Conservation (phyloP, 2,888 invertebrate species). For the Halictus quadricinctus region DNA sequence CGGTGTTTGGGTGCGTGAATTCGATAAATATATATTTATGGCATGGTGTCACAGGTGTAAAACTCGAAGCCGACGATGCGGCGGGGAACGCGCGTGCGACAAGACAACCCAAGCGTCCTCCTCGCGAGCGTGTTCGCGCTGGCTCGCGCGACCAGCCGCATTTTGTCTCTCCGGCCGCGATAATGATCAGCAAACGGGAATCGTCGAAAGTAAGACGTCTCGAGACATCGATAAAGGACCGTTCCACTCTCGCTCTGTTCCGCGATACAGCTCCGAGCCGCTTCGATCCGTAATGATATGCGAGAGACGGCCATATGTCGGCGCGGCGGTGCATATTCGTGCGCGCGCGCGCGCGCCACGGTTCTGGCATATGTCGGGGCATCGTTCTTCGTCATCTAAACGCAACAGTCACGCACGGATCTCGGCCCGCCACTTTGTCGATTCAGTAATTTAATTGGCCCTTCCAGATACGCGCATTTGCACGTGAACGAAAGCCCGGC, state of each 20-base stretch:
- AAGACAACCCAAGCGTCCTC: neutral
- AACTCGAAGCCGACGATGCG: neutral
- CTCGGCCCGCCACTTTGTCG: slow-evolving; percentile 17
- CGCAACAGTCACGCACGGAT: slow-evolving; percentile 74
- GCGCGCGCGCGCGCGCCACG: slow-evolving; percentile 35
- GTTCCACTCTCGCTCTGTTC: slow-evolving; percentile 9
- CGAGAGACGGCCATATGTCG: slow-evolving; percentile 61
- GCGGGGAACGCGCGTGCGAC: slow-evolving; percentile 11
- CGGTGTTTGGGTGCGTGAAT: slow-evolving; percentile 54
- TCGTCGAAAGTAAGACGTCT: slow-evolving; percentile 48
- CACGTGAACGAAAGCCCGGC: slow-evolving; percentile 9
- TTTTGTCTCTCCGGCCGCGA: slow-evolving; percentile 37
- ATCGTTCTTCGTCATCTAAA: slow-evolving; percentile 68
- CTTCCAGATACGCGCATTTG: slow-evolving; percentile 24
- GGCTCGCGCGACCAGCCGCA: slow-evolving; percentile 7
- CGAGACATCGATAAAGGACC: slow-evolving; percentile 33
- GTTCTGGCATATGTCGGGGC: slow-evolving; percentile 69
- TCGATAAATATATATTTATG: slow-evolving; percentile 54
- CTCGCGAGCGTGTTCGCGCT: neutral
- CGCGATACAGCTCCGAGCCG: slow-evolving; percentile 30
- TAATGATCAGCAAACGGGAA: slow-evolving; percentile 40
- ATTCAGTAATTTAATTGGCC: slow-evolving; percentile 38
- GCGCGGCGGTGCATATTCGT: slow-evolving; percentile 42
- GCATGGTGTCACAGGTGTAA: slow-evolving; percentile 48
- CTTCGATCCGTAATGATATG: slow-evolving; percentile 61